Conservation (phyloP, 2,797 vertebrate species). For the Champsocephalus gunnari region DNA sequence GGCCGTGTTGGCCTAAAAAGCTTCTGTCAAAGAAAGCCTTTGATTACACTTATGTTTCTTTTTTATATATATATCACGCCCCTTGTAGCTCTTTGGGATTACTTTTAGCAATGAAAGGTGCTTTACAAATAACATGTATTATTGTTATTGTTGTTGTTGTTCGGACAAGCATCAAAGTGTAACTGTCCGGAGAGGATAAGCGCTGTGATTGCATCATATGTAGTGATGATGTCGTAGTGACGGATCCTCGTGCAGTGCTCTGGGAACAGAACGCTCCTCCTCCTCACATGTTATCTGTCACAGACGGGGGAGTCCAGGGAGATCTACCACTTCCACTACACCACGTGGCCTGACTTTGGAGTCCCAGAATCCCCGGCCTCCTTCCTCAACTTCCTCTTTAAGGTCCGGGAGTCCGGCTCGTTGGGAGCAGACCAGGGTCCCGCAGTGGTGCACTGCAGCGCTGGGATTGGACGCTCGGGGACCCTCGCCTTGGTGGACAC, state of each 20-base stretch:
- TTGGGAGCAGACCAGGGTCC: conserved; percentile 90
- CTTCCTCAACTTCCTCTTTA: conserved; percentile 97
- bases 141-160: background rate
- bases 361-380: conserved; percentile 97
- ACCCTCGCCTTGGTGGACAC: conserved; percentile 96
- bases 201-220: background rate
- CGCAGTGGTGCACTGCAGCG: conserved; percentile 94
- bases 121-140: too few species aligned
- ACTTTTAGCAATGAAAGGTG: too few species aligned
- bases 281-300: conserved; percentile 39
- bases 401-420: conserved; percentile 94
- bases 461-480: conserved; percentile 95
- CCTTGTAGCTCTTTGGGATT: too few species aligned
- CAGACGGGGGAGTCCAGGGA: conserved; percentile 92
- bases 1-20: background rate
- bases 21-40: too few species aligned
- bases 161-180: background rate
- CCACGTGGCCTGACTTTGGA: conserved; percentile 98
- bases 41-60: too few species aligned
- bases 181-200: background rate
- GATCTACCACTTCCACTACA: conserved; percentile 98
- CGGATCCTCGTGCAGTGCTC: conserved; percentile 3
- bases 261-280: background rate
- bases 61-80: too few species aligned
- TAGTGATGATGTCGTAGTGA: conserved; percentile 4